A percentile compares a stretch with the other conserved stretches of the same genome.
These are phyloP conservation scores for Rhynchomys soricoides DNA, from an alignment of 2,113 vertebrate species.

Conservation along the genomic window DNA sequence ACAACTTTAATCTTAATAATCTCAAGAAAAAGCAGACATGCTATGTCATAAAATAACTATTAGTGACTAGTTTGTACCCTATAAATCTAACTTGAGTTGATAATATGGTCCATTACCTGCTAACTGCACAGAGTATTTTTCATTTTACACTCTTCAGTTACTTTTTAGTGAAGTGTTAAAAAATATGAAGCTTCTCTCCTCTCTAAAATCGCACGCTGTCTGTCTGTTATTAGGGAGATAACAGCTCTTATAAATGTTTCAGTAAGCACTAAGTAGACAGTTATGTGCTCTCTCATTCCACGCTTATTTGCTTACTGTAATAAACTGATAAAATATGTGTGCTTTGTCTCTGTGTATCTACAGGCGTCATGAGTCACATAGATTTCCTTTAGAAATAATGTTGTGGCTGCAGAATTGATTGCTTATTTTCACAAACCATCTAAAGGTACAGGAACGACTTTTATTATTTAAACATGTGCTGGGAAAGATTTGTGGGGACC, in stretches of 20 bases:
- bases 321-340: constrained; percentile 94
- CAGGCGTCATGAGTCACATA: constrained; percentile 91
- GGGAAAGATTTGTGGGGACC: constrained; percentile 84
- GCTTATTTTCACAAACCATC: constrained; percentile 91
- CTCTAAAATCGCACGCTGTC: constrained; percentile 91
- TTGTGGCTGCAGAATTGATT: constrained; percentile 92
- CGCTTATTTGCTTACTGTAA: constrained; percentile 95
- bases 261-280: constrained; percentile 91
- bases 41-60: constrained; percentile 92
- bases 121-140: constrained; percentile 93
- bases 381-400: constrained; percentile 94
- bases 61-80: constrained; percentile 93
- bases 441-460: constrained; percentile 87
- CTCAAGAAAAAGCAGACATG: constrained; percentile 85
- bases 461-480: constrained; percentile 87
- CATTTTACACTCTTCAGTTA: constrained; percentile 92
- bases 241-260: constrained; percentile 96
- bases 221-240: constrained; percentile 93
- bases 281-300: constrained; percentile 92
- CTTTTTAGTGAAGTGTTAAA: constrained; percentile 93
- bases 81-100: constrained; percentile 92
- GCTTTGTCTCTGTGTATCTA: constrained; percentile 90
- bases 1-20: constrained; percentile 90
- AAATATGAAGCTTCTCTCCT: constrained; percentile 93
- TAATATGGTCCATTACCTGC: constrained; percentile 95